Evolutionary conservation across 2,113 vertebrate species (phyloP), one percentile per base, ranked within the genome.

Genomic region (Hippocampus mohnikei): DNA sequence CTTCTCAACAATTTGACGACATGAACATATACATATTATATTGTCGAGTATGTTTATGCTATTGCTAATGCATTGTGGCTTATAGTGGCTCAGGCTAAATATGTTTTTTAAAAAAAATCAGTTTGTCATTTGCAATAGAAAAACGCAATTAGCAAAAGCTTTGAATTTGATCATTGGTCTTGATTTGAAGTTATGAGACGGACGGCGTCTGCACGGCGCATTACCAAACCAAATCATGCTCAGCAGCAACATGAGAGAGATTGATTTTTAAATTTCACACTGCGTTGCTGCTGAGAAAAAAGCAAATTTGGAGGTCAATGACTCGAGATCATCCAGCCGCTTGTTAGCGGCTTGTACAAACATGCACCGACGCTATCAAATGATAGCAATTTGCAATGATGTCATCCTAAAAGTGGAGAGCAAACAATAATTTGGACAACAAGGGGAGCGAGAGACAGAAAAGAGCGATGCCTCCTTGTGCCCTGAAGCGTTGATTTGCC

Each of bases 401-500:
- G 13, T 48, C 55, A 48, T 33, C 62, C 52, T 16, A 63, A 62
- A 65, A 44, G 12, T 9, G 42, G 15, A 65, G 62, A 11, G 13
- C n/a, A 15, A 3, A 25, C 40, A 25, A 16, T 3, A 18, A n/a
- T 8, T 13, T 65, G 42, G 33, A 27, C 55, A 58, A 58, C 52
- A 55, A 55, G 21, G 1, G 53, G n/a, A 23, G 10, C 25, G n/a
- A 56, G n/a, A 59, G 56, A 29, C 25, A 29, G 56, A 59, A n/a
- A 13, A 13, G 41, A 25, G 5, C 13, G n/a, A 46, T 25, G n/a
- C 42, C 41, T 44, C 42, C 42, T 18, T 18, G 12, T 48, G 41
- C 63, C 63, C 42, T 46, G 3, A 15, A 65, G 59, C 50, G 40
- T 37, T 37, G 27, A 55, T 53, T 72, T 76, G 25, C 67, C 66